phyloP scores from a whole-genome alignment of 1,140 invertebrate species.

The Lysiphlebus fabarum region DNA sequence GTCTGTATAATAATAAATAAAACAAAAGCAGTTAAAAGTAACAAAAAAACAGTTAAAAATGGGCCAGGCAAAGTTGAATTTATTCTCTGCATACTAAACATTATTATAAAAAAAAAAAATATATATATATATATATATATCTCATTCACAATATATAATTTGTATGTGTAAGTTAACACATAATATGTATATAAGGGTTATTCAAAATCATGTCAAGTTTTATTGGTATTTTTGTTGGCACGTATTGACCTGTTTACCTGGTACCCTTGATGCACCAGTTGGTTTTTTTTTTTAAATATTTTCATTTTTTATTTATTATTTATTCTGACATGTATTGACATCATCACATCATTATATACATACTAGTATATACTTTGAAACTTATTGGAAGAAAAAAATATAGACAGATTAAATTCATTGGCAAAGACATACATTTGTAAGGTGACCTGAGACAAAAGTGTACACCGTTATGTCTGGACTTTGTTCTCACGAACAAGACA shows the following conservation, averaged over 20 bases:
- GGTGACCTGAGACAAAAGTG: slow-evolving; percentile 31
- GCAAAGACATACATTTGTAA: slow-evolving; percentile 30
- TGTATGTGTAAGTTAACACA: not conserved
- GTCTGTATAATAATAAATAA: too few relatives aligned
- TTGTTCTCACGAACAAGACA: slow-evolving; percentile 36
- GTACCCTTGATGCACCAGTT: slow-evolving; percentile 18
- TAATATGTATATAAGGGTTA: not conserved
- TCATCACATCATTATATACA: slow-evolving; percentile 13
- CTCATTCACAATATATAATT: not conserved
- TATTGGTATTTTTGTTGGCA: not conserved
- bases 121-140: too few relatives aligned
- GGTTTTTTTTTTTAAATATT: slow-evolving; percentile 22
- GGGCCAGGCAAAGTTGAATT: too few relatives aligned
- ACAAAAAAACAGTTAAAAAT: too few relatives aligned
- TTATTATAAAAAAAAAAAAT: too few relatives aligned
- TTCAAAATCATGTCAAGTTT: not conserved
- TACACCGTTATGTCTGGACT: slow-evolving; percentile 41
- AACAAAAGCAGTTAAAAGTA: too few relatives aligned
- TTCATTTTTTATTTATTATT: slow-evolving; percentile 13
- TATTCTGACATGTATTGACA: slow-evolving; percentile 7
- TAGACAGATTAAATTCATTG: slow-evolving; percentile 16
- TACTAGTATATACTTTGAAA: not conserved
- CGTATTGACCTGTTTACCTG: slow-evolving; percentile 7
- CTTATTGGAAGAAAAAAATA: too few relatives aligned
- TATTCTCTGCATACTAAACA: too few relatives aligned